Base-by-base conservation (phyloP, 2,113 vertebrate species). In the Coreoperca whiteheadi region DNA sequence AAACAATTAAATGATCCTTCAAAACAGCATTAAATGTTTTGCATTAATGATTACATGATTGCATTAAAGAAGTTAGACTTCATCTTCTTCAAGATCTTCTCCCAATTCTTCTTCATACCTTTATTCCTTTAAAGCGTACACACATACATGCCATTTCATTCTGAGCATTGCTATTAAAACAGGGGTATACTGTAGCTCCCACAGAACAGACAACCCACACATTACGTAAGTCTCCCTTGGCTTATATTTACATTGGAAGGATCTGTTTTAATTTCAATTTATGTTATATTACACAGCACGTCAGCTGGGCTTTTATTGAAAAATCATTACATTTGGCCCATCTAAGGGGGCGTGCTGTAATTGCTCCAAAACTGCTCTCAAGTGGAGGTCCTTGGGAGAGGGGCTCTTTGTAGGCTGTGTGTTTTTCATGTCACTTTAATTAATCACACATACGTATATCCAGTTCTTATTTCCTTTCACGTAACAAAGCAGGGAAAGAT, bases 261-360 rank as follows among this genome's bases (percentile, higher is more conserved):
- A 82, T 81, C 61, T 32, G 64, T 69, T 84, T 78, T 86, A 90
- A 85, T 92, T 93, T 90, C 34, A 93, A 88, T 92, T 90, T 59
- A 90, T 90, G 88, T 82, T 88, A 78, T 78, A 86, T 85, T 87
- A 79, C 85, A 87, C 83, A 87, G 64, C 66, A 66, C 18, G 89
- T 92, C 91, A 93, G 80, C 60, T 63, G 91, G 89, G 88, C 72
- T 93, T 91, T 87, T 61, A 68, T 59, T 90, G 84, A 90, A 92
- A 93, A 94, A 93, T 92, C 90, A 92, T 93, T 93, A 92, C 82
- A 89, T 91, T 91, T 91, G 83, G 89, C 84, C 72, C 84, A 81
- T 91, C 78, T 76, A 74, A 91, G 73, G 81, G 77, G 77, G 83
- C 8, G 30, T 30, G 66, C 21, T 37, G 85, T 92, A 94, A 93